Percentiles rank a stretch among this genome's conserved stretches.
Evolutionary conservation across 2,113 vertebrate species (phyloP).

Genomic region (Meriones unguiculatus): DNA sequence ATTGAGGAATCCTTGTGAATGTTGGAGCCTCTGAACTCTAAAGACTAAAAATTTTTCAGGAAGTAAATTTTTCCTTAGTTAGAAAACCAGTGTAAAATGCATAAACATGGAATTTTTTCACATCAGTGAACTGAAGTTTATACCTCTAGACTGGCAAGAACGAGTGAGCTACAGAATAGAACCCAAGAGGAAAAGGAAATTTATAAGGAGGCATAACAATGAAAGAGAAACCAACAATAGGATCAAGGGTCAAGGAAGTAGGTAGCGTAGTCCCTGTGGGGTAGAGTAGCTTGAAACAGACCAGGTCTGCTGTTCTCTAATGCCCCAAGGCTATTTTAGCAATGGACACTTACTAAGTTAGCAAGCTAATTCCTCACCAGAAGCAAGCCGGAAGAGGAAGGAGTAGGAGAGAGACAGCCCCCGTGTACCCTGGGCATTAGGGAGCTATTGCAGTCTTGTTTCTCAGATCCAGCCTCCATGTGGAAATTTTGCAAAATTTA

Average conservation of each 20-base stretch:
- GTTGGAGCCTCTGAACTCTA: neutral
- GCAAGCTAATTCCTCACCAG: neutral
- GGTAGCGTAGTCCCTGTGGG: neutral
- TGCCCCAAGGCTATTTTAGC: neutral
- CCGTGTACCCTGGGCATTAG: rapidly evolving
- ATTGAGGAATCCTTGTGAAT: neutral
- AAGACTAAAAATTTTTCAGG: conserved; percentile 6
- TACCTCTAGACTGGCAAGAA: conserved; percentile 16
- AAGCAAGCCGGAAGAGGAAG: neutral
- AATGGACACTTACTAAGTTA: neutral
- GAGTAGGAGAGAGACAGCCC: neutral
- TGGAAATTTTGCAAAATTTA: neutral
- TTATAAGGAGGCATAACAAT: neutral
- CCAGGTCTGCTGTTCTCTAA: neutral
- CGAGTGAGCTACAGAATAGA: neutral
- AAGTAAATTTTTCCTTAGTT: neutral
- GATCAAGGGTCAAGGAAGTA: neutral
- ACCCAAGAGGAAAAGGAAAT: neutral
- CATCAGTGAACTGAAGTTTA: neutral
- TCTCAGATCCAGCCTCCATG: neutral
- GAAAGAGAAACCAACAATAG: neutral
- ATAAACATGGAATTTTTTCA: neutral
- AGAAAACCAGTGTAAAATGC: neutral
- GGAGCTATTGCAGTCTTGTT: neutral
- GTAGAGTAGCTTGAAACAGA: too few species aligned